Percentiles rank a stretch among this genome's conserved stretches.
Conservation (phyloP, 2,888 invertebrate species). For the Drosophila subsilvestris region DNA sequence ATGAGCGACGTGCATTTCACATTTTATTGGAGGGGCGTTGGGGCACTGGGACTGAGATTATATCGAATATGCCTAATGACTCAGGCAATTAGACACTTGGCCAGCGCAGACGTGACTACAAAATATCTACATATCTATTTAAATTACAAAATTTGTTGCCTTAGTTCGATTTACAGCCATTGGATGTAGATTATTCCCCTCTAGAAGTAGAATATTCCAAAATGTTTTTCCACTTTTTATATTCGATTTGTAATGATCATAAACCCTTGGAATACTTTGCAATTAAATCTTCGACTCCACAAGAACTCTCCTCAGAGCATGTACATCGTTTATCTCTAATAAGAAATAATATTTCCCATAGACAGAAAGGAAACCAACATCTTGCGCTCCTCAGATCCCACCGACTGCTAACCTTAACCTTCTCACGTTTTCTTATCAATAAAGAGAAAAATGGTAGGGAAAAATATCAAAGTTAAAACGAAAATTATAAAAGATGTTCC, state of each 20-base stretch:
- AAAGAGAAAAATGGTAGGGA: slow-evolving; percentile 23
- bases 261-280: too few species aligned
- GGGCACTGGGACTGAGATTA: slow-evolving; percentile 29
- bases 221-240: too few species aligned
- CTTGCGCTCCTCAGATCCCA: slow-evolving; percentile 31
- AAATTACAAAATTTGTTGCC: background rate
- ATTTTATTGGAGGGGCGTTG: slow-evolving; percentile 50
- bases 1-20: slow-evolving; percentile 59
- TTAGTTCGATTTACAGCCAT: background rate
- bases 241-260: too few species aligned
- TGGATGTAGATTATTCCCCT: background rate
- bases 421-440: slow-evolving; percentile 51
- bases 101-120: slow-evolving; percentile 14
- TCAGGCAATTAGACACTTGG: slow-evolving; percentile 27
- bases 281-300: too few species aligned
- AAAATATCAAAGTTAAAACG: slow-evolving; percentile 20
- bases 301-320: background rate
- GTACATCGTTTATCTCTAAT: background rate
- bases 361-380: slow-evolving; percentile 5
- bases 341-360: slow-evolving; percentile 30
- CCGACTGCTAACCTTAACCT: slow-evolving; percentile 52
- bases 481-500: slow-evolving; percentile 51
- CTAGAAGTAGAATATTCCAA: background rate
- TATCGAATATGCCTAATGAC: slow-evolving; percentile 48
- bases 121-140: slow-evolving; percentile 16